A percentile compares a stretch with the other conserved stretches of the same genome.
Evolutionary conservation across 2,888 invertebrate genomes (phyloP).

Genomic region (Chrysomela aeneicollis): DNA sequence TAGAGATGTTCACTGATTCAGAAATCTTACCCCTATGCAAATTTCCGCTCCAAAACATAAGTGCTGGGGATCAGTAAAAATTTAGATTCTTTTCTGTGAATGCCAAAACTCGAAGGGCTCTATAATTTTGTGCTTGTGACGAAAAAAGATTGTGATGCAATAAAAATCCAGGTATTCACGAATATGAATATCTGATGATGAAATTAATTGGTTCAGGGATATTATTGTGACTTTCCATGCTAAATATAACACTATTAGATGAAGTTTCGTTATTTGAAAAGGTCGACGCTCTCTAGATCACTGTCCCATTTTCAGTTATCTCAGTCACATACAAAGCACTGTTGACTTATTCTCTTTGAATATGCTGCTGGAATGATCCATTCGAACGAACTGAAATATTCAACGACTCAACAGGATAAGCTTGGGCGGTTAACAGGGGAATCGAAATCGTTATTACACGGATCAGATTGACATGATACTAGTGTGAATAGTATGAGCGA

Average conservation of each 20-base stretch:
- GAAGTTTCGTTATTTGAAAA: neutral
- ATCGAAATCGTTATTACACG: neutral
- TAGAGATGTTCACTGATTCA: neutral
- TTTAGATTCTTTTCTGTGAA: neutral
- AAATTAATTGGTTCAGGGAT: too few relatives aligned
- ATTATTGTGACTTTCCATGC: too few relatives aligned
- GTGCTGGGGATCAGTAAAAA: neutral
- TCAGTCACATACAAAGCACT: constrained; percentile 1
- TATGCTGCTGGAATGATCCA: neutral
- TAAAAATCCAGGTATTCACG: too few relatives aligned
- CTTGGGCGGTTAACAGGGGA: neutral
- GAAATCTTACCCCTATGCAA: neutral
- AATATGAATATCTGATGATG: too few relatives aligned
- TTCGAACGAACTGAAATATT: constrained; percentile 1
- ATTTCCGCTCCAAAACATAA: neutral
- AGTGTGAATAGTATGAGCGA: neutral
- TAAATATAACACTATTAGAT: neutral
- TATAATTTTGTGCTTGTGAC: too few relatives aligned
- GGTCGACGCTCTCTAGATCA: neutral
- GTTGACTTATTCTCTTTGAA: neutral
- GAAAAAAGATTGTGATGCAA: too few relatives aligned
- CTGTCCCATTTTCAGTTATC: neutral
- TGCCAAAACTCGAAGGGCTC: too few relatives aligned
- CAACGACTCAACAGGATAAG: constrained; percentile 2
- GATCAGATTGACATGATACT: constrained; percentile 7